Base-by-base conservation (phyloP, 92 coral and sea anemone genomes). In the Phenganax stokvisi region DNA sequence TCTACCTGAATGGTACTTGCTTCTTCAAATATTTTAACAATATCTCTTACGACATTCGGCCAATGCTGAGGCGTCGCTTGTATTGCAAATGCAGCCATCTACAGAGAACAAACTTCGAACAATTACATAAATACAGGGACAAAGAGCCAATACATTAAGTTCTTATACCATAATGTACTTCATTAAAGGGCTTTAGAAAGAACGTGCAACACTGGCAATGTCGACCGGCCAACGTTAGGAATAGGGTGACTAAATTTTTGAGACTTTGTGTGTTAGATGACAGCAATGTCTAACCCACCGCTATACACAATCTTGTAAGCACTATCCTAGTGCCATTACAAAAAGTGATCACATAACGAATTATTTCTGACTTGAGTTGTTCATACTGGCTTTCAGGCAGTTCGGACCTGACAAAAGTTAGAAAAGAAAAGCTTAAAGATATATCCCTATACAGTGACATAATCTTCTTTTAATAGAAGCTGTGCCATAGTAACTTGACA, bases 11-110 rank as follows among this genome's bases (percentile, higher is more conserved):
- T 68, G 65, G 82, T 77, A 20, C 76, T 68, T 71, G 84, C 89
- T 88, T 85, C 87, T 74, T 92, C 93, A 51, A 94, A 78, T 30
- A 89, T 92, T 63, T 82, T 81, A n/a, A 94, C 90, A 76, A 94
- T 87, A 57, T 92, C 97, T 58, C 66, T 78, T 12, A 91, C 74
- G 16, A 93, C 97, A 87, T 86, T 94, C 8, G 85, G 76, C 98
- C 98, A 94, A 81, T 92, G 97, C 12, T 90, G 91, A 59, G 96
- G 96, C 94, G 92, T 94, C 9, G 96, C 76, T 12, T 94, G 91
- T 44, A 94, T 86, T 47, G 92, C 97, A 86, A 85, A 92, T 10
- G 97, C 91, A 74, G 92, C 96, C 77, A 94, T 88, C 98, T 94
- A 84, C 11, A 75, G 62, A 55, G 7, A 66, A 86, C 37, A 67